phyloP scores from a whole-genome alignment of 2,888 invertebrate species.

The Ophonus ardosiacus region DNA sequence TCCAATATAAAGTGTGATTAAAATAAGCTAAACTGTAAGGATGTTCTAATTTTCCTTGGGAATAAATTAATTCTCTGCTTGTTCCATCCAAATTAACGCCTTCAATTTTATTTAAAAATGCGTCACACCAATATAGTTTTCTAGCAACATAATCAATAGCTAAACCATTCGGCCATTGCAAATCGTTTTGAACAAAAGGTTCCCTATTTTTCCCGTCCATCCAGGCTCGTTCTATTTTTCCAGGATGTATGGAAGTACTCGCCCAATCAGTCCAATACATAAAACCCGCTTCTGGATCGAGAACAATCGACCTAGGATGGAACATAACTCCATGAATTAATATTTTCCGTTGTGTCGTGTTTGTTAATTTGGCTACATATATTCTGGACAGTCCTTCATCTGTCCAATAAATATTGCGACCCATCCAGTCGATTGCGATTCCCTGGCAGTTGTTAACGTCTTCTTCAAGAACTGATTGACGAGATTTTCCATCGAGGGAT shows the following conservation, averaged over 20 bases:
- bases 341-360: constrained; percentile 78
- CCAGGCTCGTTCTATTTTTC: constrained; percentile 83
- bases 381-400: constrained; percentile 84
- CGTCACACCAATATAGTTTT: constrained; percentile 86
- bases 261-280: constrained; percentile 90
- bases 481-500: constrained; percentile 79
- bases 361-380: constrained; percentile 82
- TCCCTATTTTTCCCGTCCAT: constrained; percentile 85
- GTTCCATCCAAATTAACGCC: constrained; percentile 79
- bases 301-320: constrained; percentile 79
- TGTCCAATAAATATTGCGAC: constrained; percentile 90
- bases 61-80: constrained; percentile 77
- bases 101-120: constrained; percentile 83
- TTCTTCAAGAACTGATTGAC: constrained; percentile 79
- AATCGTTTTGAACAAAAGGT: constrained; percentile 76
- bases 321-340: constrained; percentile 78
- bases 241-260: constrained; percentile 74
- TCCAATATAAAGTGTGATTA: constrained; percentile 83
- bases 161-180: constrained; percentile 88
- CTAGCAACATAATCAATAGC: constrained; percentile 80
- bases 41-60: constrained; percentile 77
- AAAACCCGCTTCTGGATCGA: constrained; percentile 83
- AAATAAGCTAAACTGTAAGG: constrained; percentile 82
- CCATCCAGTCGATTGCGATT: constrained; percentile 91
- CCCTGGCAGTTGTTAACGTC: constrained; percentile 84